phyloP scores from a whole-genome alignment of 2,113 vertebrate species.

The Anoplopoma fimbria region DNA sequence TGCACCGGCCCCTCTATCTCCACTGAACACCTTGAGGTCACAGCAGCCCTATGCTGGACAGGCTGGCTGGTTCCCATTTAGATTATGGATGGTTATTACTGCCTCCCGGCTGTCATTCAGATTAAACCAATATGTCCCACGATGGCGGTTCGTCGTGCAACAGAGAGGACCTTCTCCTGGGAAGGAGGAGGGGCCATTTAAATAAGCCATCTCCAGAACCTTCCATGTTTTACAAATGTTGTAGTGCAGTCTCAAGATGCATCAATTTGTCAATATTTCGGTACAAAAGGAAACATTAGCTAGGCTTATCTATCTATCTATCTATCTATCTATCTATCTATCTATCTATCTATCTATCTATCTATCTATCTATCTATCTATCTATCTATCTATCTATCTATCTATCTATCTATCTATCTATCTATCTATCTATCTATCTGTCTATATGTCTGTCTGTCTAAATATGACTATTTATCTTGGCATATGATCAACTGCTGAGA shows the following conservation, averaged over 20 bases:
- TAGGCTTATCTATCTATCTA: too few species aligned
- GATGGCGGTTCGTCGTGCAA: too few species aligned
- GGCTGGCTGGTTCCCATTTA: conserved; percentile 73
- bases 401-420: too few species aligned
- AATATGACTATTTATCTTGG: background rate
- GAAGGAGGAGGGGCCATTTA: conserved; percentile 62
- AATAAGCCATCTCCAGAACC: conserved; percentile 67
- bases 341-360: too few species aligned
- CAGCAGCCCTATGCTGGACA: conserved; percentile 67
- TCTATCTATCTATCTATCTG: too few species aligned
- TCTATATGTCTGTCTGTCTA: background rate
- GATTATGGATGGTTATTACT: conserved; percentile 82
- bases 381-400: too few species aligned
- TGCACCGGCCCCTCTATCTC: conserved; percentile 68
- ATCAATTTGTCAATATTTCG: conserved; percentile 4
- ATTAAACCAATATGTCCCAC: conserved; percentile 81
- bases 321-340: too few species aligned
- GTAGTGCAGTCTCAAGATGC: conserved; percentile 26
- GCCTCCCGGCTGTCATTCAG: conserved; percentile 79
- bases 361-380: too few species aligned
- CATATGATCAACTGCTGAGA: background rate
- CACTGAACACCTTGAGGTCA: conserved; percentile 77
- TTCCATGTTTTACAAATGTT: conserved; percentile 57
- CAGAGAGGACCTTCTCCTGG: conserved; percentile 62
- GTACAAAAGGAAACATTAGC: too few species aligned